These are phyloP conservation scores for Panopea generosa DNA, from an alignment of 2,888 invertebrate genomes.

Conservation along the genomic window DNA sequence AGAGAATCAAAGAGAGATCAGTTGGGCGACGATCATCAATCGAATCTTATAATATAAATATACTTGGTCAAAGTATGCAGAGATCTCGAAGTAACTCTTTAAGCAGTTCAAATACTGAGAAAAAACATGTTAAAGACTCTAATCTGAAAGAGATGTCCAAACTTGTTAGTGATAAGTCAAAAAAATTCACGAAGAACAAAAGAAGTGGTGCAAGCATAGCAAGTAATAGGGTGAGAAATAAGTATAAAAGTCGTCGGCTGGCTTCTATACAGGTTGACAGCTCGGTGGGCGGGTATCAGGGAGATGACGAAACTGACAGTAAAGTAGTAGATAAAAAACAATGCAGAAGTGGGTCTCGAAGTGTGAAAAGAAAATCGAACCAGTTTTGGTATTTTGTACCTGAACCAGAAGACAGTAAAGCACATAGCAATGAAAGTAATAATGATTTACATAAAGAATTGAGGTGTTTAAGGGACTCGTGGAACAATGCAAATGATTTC, in stretches of 20 bases:
- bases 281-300: slow-evolving; percentile 37
- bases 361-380: slow-evolving; percentile 5
- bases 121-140: neutral
- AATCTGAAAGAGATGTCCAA: neutral
- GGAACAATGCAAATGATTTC: slow-evolving; percentile 13
- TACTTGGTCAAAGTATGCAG: slow-evolving; percentile 16
- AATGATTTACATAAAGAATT: slow-evolving; percentile 12
- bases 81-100: slow-evolving; percentile 30
- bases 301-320: slow-evolving; percentile 44
- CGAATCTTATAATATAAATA: slow-evolving; percentile 38
- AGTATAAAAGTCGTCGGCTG: slow-evolving; percentile 27
- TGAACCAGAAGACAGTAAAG: slow-evolving; percentile 1
- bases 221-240: slow-evolving; percentile 42
- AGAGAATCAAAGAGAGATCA: slow-evolving; percentile 54
- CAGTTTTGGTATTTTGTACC: slow-evolving; percentile 32
- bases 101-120: slow-evolving; percentile 24
- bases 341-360: neutral
- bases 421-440: neutral
- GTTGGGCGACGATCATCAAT: slow-evolving; percentile 19
- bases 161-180: neutral
- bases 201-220: slow-evolving; percentile 32
- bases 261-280: neutral
- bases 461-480: neutral
- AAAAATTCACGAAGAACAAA: slow-evolving; percentile 8
- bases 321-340: slow-evolving; percentile 7